A percentile compares a stretch with the other conserved stretches of the same genome.
Evolutionary conservation across 2,113 vertebrate species (phyloP).

Genomic region (Hemiprocne comata): DNA sequence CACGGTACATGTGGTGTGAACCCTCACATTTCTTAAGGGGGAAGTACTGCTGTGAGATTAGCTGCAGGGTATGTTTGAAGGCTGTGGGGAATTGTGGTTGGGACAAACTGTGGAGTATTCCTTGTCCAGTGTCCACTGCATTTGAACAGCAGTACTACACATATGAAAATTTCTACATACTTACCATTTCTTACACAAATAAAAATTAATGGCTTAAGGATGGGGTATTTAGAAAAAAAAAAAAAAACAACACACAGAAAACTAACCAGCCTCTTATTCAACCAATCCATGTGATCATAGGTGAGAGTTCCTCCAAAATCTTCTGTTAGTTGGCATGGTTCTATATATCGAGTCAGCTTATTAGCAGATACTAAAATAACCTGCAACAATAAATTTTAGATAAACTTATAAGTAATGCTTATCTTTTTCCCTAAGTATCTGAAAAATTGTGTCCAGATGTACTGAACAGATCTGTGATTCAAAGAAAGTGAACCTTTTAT

Average conservation of each 20-base stretch:
- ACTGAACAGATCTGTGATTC: neutral
- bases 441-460: neutral
- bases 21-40: neutral
- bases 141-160: neutral
- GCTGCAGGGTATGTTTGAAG: neutral
- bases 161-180: accelerated
- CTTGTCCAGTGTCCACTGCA: neutral
- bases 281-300: constrained; percentile 98
- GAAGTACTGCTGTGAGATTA: neutral
- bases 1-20: neutral
- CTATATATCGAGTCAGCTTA: constrained; percentile 96
- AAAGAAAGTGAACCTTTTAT: neutral
- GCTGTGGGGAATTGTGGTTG: neutral
- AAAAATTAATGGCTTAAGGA: neutral
- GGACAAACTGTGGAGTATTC: neutral
- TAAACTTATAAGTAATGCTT: neutral
- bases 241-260: neutral
- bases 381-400: constrained; percentile 67
- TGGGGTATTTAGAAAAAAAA: neutral
- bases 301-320: constrained; percentile 96
- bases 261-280: constrained; percentile 96
- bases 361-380: constrained; percentile 99
- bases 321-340: constrained; percentile 95
- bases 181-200: neutral
- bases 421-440: neutral